Evolutionary conservation across 1,140 invertebrate genomes (phyloP).

Genomic region (Archivesica marissinica): DNA sequence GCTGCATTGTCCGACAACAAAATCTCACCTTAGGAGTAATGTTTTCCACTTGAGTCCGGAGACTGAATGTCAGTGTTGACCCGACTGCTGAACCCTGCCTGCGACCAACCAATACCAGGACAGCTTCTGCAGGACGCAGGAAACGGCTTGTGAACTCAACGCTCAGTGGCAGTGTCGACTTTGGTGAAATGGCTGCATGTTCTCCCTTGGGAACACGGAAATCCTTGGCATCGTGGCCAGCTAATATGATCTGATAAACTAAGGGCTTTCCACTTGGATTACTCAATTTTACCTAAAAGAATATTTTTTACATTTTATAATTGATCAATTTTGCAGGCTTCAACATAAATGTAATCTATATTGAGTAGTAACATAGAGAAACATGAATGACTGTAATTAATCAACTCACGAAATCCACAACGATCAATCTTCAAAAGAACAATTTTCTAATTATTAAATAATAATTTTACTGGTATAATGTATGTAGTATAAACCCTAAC

Average conservation of each 20-base stretch:
- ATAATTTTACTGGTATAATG: too few species aligned
- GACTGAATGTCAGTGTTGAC: constrained; percentile 81
- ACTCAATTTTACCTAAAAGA: constrained; percentile 79
- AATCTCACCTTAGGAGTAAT: constrained; percentile 80
- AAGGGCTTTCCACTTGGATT: constrained; percentile 82
- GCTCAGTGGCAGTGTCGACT: constrained; percentile 75
- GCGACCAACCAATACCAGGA: constrained; percentile 81
- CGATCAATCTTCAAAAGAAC: too few species aligned
- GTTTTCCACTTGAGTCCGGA: constrained; percentile 80
- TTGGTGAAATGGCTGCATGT: constrained; percentile 76
- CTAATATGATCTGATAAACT: constrained; percentile 80
- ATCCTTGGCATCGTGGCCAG: constrained; percentile 80
- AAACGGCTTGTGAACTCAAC: constrained; percentile 82
- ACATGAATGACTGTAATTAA: too few species aligned
- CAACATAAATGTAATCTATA: too few species aligned
- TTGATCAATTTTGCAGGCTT: too few species aligned
- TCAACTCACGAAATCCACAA: too few species aligned
- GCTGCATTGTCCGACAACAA: too few species aligned
- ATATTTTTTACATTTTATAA: too few species aligned
- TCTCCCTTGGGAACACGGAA: constrained; percentile 81
- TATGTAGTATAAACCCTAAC: too few species aligned
- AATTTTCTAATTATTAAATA: too few species aligned
- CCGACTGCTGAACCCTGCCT: constrained; percentile 78
- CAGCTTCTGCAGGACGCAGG: constrained; percentile 81
- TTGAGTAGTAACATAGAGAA: too few species aligned